Evolutionary conservation across 1,140 invertebrate species (phyloP).

Genomic region (Ceratina calcarata): DNA sequence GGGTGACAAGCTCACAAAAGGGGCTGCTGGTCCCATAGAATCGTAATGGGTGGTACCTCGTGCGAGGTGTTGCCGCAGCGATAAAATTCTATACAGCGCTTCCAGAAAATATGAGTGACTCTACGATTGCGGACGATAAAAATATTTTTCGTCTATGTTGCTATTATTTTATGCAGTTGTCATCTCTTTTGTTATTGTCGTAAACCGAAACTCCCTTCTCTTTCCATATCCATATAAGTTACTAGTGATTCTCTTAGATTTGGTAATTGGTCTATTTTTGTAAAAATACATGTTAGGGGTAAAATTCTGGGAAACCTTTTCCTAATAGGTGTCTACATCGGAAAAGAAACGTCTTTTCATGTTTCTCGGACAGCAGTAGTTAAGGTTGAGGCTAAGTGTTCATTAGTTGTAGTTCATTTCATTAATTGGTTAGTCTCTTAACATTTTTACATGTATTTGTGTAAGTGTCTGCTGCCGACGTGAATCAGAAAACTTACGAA

Average conservation of each 20-base stretch:
- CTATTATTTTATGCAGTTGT: not conserved
- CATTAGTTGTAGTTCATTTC: no score
- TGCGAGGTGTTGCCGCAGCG: slow-evolving; percentile 29
- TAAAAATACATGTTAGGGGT: no score
- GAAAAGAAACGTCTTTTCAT: no score
- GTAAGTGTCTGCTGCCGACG: not conserved
- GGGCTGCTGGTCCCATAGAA: slow-evolving; percentile 48
- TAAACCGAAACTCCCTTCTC: not conserved
- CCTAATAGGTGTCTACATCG: no score
- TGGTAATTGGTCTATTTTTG: no score
- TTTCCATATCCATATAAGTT: no score
- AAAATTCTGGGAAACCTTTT: no score
- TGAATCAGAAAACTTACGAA: not conserved
- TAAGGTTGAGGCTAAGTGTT: no score
- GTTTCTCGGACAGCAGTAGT: no score
- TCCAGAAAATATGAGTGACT: slow-evolving; percentile 47
- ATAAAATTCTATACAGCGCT: slow-evolving; percentile 33
- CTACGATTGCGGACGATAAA: slow-evolving; percentile 13
- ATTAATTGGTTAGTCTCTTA: no score
- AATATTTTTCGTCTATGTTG: not conserved
- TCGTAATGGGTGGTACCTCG: slow-evolving; percentile 43
- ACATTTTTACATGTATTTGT: no score
- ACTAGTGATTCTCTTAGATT: no score
- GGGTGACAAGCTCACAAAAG: slow-evolving; percentile 49
- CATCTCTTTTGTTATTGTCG: not conserved